A percentile compares a stretch with the other conserved stretches of the same genome.
Conservation (phyloP, 2,797 vertebrate genomes). For the Cyclopterus lumpus region DNA sequence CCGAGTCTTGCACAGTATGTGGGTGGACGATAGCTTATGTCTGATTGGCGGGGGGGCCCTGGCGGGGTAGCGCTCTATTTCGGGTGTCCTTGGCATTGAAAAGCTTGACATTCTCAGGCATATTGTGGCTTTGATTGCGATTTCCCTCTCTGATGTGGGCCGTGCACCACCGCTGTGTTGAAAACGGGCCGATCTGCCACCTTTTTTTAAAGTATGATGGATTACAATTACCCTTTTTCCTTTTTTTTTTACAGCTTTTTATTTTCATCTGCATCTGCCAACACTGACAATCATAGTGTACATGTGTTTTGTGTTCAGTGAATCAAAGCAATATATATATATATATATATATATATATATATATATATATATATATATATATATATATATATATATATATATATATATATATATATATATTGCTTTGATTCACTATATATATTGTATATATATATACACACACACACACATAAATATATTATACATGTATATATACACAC, state of each 20-base stretch:
- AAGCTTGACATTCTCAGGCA: conserved; percentile 14
- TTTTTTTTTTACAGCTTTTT: neutral
- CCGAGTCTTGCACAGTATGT: conserved; percentile 22
- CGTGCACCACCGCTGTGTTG: neutral
- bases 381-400: too few species aligned
- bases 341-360: too few species aligned
- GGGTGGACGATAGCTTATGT: conserved; percentile 44
- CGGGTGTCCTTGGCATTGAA: conserved; percentile 32
- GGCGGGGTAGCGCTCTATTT: conserved; percentile 28
- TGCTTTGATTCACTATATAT: too few species aligned
- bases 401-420: too few species aligned
- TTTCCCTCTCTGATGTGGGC: neutral
- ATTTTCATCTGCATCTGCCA: neutral
- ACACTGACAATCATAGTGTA: neutral
- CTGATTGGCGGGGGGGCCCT: conserved; percentile 34
- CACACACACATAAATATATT: too few species aligned
- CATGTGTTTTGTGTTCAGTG: neutral
- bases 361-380: too few species aligned
- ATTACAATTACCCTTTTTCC: neutral
- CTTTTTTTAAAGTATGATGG: neutral
- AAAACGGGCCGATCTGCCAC: neutral
- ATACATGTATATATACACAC: too few species aligned
- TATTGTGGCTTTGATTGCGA: conserved; percentile 18
- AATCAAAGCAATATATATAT: neutral
- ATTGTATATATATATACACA: too few species aligned